Evolutionary conservation across 2,888 invertebrate genomes (phyloP).

Genomic region (Hemistola chrysoprasaria): DNA sequence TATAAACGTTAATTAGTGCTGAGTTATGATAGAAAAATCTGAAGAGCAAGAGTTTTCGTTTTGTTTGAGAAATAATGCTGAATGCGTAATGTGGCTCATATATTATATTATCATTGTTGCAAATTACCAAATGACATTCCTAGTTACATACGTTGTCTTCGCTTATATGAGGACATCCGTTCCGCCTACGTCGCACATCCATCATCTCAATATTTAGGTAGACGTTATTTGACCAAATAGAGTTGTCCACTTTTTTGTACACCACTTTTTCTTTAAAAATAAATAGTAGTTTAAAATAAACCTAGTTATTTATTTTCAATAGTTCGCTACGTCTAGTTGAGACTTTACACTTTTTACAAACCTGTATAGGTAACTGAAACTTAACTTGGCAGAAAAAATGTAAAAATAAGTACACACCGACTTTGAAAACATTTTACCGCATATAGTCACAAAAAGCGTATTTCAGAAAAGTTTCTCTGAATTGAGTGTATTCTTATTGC

Average conservation of each 20-base stretch:
- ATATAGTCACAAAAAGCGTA: conserved; percentile 13
- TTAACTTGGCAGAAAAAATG: conserved; percentile 19
- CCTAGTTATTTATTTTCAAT: conserved; percentile 10
- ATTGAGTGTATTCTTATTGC: conserved; percentile 6
- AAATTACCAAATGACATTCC: conserved; percentile 68
- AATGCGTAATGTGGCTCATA: too few species aligned
- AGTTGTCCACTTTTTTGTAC: conserved; percentile 16
- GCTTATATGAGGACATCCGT: conserved; percentile 74
- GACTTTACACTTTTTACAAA: conserved; percentile 19
- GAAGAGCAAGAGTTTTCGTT: too few species aligned
- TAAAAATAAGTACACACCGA: conserved; percentile 22
- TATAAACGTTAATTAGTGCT: conserved; percentile 22
- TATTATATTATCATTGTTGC: conserved; percentile 61
- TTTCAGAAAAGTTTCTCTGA: conserved; percentile 7
- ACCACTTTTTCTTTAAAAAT: conserved; percentile 1
- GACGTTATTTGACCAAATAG: conserved; percentile 22
- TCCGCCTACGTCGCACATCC: conserved; percentile 55
- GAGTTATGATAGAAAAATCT: conserved; percentile 6
- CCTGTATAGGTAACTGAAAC: conserved; percentile 10
- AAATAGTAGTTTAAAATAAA: conserved; percentile 14
- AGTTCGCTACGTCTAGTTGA: conserved; percentile 10
- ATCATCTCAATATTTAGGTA: conserved; percentile 39
- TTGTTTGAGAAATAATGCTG: too few species aligned
- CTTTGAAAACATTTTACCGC: conserved; percentile 13
- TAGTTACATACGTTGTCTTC: conserved; percentile 60